phyloP scores from a whole-genome alignment of 2,113 vertebrate species.

The Nycticorax nycticorax region DNA sequence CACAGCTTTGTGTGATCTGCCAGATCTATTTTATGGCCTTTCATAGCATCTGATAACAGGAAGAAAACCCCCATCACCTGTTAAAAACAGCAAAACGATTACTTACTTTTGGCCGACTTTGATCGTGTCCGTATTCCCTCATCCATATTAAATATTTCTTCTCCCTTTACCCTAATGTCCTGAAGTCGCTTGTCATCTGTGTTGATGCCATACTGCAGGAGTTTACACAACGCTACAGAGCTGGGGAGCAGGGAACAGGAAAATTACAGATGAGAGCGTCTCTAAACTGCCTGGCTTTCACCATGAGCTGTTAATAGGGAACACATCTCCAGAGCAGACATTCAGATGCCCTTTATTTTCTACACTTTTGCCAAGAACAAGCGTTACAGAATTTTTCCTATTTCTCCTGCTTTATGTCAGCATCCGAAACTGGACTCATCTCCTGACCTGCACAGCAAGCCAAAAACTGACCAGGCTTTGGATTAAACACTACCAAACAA shows the following conservation, averaged over 20 bases:
- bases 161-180: slow-evolving; percentile 94
- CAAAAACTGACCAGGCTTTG: background rate
- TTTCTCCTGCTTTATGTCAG: background rate
- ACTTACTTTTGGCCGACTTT: slow-evolving; percentile 92
- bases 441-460: background rate
- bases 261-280: background rate
- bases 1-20: background rate
- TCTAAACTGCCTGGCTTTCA: background rate
- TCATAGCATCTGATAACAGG: background rate
- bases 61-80: accelerated
- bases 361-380: background rate
- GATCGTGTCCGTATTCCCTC: slow-evolving; percentile 95
- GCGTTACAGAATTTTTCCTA: background rate
- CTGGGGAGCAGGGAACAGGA: slow-evolving; percentile 60
- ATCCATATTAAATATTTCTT: slow-evolving; percentile 89
- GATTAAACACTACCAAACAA: background rate
- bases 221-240: slow-evolving; percentile 93
- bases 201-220: slow-evolving; percentile 94
- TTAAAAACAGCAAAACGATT: background rate
- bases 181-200: slow-evolving; percentile 94
- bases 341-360: background rate
- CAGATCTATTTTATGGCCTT: background rate
- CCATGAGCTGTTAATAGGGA: background rate
- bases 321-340: background rate
- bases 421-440: accelerated